Evolutionary conservation across 2,797 vertebrate genomes (phyloP), one percentile per base, ranked within the genome.

Genomic region (Characodon lateralis): DNA sequence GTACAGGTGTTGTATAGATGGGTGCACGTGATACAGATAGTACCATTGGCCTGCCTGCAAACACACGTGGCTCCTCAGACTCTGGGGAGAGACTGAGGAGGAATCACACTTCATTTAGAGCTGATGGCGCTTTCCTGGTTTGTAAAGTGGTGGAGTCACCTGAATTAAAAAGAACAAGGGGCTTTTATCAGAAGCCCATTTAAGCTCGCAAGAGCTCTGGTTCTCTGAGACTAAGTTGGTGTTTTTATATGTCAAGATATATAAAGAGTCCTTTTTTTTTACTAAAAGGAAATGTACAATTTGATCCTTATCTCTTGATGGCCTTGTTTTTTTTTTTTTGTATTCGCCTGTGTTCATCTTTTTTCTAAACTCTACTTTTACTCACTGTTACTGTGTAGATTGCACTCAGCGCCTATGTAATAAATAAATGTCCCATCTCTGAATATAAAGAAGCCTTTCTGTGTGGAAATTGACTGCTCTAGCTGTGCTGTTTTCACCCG

Each of bases 1-100:
- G 59, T 79, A 81, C 87, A 91, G 92, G 87, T 87, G 87, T 88
- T 51, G 72, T 68, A 46, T 59, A 83, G 56, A 79, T 14, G 63
- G 58, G 41, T 76, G 65, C 56, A 61, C 69, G 46, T 41, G 13
- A 66, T 26, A 55, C 79, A 73, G 78, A 59, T 73, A 56, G 72
- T 56, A 77, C 66, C 72, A 28, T 55, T 26, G 26, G 51, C 65
- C 71, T 76, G 74, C 72, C 71, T 80, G 53, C 77, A 68, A 48
- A 75, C 83, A 65, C 82, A 78, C 84, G 81, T 43, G 70, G 81
- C 81, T 75, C 80, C 80, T 77, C 1, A 0, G 84, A 75, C 89
- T 83, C 85, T 66, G 50, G 81, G 88, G 85, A 88, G 71, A 83
- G 58, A 65, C 82, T 24, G 71, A 77, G 78, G 43, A 84, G 85